Percentiles rank a stretch among this genome's conserved stretches.
phyloP scores from a whole-genome alignment of 2,888 invertebrate genomes.

The Pseudolycoriella hygida region DNA sequence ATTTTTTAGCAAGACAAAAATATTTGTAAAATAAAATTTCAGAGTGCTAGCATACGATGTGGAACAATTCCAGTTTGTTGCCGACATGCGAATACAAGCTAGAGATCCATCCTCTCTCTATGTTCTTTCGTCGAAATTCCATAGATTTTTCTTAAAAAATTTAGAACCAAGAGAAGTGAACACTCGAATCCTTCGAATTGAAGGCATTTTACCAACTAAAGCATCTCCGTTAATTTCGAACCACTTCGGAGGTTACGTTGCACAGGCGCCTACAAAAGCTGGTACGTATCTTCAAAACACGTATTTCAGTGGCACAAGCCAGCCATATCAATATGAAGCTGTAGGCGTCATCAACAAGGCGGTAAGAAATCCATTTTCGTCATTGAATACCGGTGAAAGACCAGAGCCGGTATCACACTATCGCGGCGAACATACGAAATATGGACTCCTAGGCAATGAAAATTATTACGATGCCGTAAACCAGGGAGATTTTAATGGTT shows the following conservation, averaged over 20 bases:
- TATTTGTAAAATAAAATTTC: slow-evolving; percentile 8
- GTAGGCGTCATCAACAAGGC: slow-evolving; percentile 19
- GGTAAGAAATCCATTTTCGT: slow-evolving; percentile 22
- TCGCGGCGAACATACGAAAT: not conserved
- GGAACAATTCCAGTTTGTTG: slow-evolving; percentile 56
- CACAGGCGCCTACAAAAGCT: not conserved
- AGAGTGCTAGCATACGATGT: slow-evolving; percentile 56
- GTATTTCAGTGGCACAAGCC: slow-evolving; percentile 18
- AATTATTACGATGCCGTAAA: slow-evolving; percentile 3
- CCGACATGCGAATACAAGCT: slow-evolving; percentile 51
- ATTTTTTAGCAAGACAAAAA: not conserved
- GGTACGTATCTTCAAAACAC: slow-evolving; percentile 1
- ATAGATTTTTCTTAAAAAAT: slow-evolving; percentile 56
- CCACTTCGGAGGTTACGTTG: not conserved
- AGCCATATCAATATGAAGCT: slow-evolving; percentile 19
- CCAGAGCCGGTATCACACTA: slow-evolving; percentile 8
- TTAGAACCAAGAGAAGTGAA: slow-evolving; percentile 52
- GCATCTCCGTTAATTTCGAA: not conserved
- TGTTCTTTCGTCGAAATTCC: slow-evolving; percentile 57
- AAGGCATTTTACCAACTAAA: not conserved
- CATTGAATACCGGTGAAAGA: slow-evolving; percentile 24
- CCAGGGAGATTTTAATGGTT: slow-evolving; percentile 8
- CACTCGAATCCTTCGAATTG: slow-evolving; percentile 49
- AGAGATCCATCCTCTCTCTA: slow-evolving; percentile 56
- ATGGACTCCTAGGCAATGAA: not conserved